Conservation (phyloP, 2,888 invertebrate species). For the Phorcus lineatus region DNA sequence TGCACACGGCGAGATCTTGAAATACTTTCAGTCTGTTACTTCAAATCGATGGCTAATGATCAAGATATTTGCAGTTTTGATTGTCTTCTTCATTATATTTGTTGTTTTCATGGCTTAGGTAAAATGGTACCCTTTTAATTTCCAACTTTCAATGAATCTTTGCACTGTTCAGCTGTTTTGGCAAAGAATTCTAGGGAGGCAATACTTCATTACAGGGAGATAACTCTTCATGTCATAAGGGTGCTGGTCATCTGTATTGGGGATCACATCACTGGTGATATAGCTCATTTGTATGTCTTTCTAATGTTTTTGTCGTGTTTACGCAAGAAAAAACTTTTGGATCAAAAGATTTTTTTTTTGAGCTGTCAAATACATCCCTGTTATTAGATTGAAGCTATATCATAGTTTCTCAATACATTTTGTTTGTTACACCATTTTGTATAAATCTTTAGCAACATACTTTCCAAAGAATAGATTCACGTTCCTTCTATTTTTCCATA, state of each 20-base stretch:
- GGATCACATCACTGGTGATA: too few relatives aligned
- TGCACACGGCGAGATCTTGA: slow-evolving; percentile 96
- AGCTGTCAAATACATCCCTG: too few relatives aligned
- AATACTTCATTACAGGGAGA: background rate
- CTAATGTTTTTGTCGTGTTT: too few relatives aligned
- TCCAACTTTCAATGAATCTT: background rate
- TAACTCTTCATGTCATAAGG: background rate
- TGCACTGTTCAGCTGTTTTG: background rate
- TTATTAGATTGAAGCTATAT: too few relatives aligned
- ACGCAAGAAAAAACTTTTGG: too few relatives aligned
- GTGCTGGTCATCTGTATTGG: background rate
- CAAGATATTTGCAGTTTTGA: slow-evolving; percentile 97
- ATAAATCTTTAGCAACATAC: too few relatives aligned
- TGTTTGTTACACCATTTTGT: too few relatives aligned
- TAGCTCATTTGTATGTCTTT: too few relatives aligned
- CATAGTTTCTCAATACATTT: too few relatives aligned
- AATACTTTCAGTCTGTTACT: slow-evolving; percentile 97
- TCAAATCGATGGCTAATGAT: slow-evolving; percentile 99
- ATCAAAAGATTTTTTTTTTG: too few relatives aligned
- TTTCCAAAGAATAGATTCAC: too few relatives aligned
- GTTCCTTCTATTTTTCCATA: too few relatives aligned
- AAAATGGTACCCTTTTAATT: background rate
- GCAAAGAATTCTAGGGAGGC: background rate
- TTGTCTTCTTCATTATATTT: slow-evolving; percentile 99
- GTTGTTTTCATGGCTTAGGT: slow-evolving; percentile 93